Evolutionary conservation across 2,113 vertebrate genomes (phyloP).

Genomic region (Sinocyclocheilus anophthalmus): DNA sequence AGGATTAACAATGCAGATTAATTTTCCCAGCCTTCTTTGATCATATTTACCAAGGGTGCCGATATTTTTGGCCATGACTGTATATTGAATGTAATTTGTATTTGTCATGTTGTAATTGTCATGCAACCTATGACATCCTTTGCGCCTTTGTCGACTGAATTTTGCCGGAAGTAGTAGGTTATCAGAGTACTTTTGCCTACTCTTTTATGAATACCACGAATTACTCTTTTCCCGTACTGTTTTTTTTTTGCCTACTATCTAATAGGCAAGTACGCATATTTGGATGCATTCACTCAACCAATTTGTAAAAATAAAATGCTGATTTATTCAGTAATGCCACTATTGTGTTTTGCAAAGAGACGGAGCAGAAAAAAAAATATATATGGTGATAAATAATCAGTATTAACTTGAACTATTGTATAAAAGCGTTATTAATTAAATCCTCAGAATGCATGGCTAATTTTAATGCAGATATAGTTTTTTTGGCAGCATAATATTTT

Average conservation of each 20-base stretch:
- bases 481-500: not conserved
- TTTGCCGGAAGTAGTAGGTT: not conserved
- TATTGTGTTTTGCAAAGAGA: not conserved
- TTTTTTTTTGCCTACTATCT: no score
- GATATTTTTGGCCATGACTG: no score
- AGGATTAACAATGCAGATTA: no score
- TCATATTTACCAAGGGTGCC: no score
- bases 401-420: not conserved
- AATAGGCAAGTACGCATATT: no score
- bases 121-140: not conserved
- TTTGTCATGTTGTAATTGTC: not conserved
- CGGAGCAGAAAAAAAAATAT: not conserved
- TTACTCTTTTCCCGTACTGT: no score
- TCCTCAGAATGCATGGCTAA: not conserved
- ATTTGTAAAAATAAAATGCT: not conserved
- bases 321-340: not conserved
- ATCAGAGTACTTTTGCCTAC: no score
- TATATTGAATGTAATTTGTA: not conserved
- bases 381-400: not conserved
- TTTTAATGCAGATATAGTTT: not conserved
- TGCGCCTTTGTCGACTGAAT: not conserved
- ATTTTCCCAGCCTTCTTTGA: no score
- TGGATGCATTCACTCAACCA: not conserved
- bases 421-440: not conserved
- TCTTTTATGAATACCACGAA: no score